A percentile compares a stretch with the other conserved stretches of the same genome.
Evolutionary conservation across 2,113 vertebrate species (phyloP).

Genomic region (Todiramphus saurophagus): DNA sequence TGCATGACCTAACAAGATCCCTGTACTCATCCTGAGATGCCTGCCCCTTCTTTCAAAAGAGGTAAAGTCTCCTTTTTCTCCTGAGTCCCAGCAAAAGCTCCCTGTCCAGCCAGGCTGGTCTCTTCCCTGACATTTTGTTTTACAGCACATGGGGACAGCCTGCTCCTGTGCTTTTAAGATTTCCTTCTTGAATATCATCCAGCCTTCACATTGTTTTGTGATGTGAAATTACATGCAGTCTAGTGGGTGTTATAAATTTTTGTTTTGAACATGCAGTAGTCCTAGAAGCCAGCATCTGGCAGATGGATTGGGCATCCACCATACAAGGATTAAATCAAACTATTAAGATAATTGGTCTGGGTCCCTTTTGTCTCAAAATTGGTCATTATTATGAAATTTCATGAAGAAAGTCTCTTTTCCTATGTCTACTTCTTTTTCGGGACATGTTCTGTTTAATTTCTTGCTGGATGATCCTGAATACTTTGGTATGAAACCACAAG

Average conservation of each 20-base stretch:
- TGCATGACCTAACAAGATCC: too few relatives aligned
- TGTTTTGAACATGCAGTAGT: not conserved
- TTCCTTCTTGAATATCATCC: too few relatives aligned
- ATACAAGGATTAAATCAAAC: not conserved
- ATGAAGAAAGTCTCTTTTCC: not conserved
- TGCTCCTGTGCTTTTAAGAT: too few relatives aligned
- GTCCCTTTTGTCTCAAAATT: not conserved
- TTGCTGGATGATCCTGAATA: not conserved
- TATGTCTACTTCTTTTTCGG: not conserved
- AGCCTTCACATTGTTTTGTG: not conserved
- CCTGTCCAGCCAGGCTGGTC: too few relatives aligned
- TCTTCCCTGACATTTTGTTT: too few relatives aligned
- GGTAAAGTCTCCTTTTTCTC: too few relatives aligned
- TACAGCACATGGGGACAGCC: too few relatives aligned
- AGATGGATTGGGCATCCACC: rapidly evolving
- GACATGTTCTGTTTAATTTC: not conserved
- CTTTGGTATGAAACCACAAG: not conserved
- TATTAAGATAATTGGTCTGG: not conserved
- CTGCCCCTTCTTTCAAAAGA: too few relatives aligned
- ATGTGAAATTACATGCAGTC: not conserved
- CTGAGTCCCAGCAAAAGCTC: too few relatives aligned
- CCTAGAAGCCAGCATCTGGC: not conserved
- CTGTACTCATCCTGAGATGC: too few relatives aligned
- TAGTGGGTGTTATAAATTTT: not conserved
- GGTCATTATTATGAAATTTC: not conserved